These are phyloP conservation scores for Clusia tigrina DNA, from an alignment of 2,888 invertebrate genomes.

Conservation along the genomic window DNA sequence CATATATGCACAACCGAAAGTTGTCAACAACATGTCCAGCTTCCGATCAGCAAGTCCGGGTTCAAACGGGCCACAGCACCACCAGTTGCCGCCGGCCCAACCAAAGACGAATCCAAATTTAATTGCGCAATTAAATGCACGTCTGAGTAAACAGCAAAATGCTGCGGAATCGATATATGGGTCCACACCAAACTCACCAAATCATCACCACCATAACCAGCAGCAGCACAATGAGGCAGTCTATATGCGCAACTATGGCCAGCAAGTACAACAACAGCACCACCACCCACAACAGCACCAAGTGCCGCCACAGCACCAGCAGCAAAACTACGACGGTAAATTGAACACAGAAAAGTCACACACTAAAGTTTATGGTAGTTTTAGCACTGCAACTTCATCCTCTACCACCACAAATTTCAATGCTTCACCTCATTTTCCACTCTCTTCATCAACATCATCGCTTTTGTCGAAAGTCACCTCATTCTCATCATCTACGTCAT, in stretches of 20 bases:
- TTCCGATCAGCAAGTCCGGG: conserved; percentile 62
- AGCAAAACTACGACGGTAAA: conserved; percentile 64
- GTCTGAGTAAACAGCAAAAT: conserved; percentile 58
- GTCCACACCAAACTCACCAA: conserved; percentile 44
- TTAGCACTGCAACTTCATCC: conserved; percentile 52
- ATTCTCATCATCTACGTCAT: conserved; percentile 46
- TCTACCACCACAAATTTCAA: conserved; percentile 48
- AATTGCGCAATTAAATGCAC: conserved; percentile 64
- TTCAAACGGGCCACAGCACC: conserved; percentile 51
- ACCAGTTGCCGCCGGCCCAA: conserved; percentile 55
- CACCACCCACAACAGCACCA: conserved; percentile 34
- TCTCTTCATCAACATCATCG: conserved; percentile 60
- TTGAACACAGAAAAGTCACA: conserved; percentile 53
- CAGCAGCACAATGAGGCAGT: conserved; percentile 45
- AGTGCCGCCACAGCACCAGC: conserved; percentile 51
- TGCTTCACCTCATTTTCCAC: conserved; percentile 59
- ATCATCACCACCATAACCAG: conserved; percentile 44
- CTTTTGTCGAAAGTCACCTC: conserved; percentile 60
- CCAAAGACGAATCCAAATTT: conserved; percentile 63
- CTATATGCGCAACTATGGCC: conserved; percentile 47
- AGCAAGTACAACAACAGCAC: conserved; percentile 40
- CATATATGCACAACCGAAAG: conserved; percentile 65
- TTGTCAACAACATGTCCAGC: conserved; percentile 63
- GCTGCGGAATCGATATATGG: conserved; percentile 56
- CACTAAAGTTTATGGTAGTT: conserved; percentile 63